Conservation (phyloP, 2,888 invertebrate species). For the Thecocarcelia acutangulata region DNA sequence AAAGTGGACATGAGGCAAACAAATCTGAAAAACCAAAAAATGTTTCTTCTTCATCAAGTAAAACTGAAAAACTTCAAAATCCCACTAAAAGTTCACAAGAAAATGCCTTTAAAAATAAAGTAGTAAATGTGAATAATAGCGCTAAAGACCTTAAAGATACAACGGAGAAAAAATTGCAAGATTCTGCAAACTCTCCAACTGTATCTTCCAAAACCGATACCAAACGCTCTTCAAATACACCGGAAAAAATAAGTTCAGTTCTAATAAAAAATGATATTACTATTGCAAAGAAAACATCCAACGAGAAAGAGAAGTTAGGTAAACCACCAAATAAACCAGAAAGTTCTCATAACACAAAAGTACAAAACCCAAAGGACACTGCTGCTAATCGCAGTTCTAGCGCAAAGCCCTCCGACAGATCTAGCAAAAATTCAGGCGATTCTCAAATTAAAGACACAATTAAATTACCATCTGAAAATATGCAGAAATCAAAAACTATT, state of each 20-base stretch:
- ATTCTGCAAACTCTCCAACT: too few relatives aligned
- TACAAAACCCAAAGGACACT: not conserved
- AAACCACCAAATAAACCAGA: constrained; percentile 19
- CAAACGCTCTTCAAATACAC: not conserved
- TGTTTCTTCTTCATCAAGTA: not conserved
- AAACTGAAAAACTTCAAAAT: not conserved
- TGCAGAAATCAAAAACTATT: constrained; percentile 12
- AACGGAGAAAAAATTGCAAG: too few relatives aligned
- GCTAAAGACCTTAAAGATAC: too few relatives aligned
- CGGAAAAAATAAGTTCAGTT: not conserved
- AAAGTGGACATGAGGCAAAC: constrained; percentile 7
- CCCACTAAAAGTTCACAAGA: constrained; percentile 4
- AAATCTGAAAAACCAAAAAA: constrained; percentile 35
- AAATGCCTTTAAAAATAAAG: not conserved
- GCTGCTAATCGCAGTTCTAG: not conserved
- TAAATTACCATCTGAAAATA: not conserved
- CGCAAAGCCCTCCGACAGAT: not conserved
- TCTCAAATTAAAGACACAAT: not conserved
- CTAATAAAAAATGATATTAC: not conserved
- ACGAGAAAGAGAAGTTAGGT: constrained; percentile 4
- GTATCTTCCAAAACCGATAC: not conserved
- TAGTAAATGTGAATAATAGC: too few relatives aligned
- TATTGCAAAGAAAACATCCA: constrained; percentile 8
- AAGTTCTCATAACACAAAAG: not conserved
- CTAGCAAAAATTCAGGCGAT: not conserved